Evolutionary conservation across 1,140 invertebrate genomes (phyloP), one percentile per base, ranked within the genome.

Genomic region (Augochlora pura): DNA sequence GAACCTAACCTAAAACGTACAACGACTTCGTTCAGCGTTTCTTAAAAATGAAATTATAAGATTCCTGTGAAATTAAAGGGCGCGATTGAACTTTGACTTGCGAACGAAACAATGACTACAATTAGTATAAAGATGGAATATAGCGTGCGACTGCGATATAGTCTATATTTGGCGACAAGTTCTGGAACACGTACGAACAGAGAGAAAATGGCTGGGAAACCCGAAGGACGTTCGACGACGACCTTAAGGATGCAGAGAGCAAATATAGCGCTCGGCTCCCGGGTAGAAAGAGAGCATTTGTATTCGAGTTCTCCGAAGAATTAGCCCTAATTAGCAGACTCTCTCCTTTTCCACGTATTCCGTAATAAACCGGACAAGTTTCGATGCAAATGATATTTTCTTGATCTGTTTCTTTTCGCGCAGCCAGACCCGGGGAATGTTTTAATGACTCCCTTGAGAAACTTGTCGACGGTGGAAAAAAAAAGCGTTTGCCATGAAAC

Each of bases 331-430:
- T 27, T 64, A 39, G 32, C 25, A 27, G 27, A 27, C 25, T 18
- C 54, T 57, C 54, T 57, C 18, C 54, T 57, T 57, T 57, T 57
- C 54, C 54, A 57, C 54, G 54, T 57, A 57, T n/a, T 57, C 54
- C n/a, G 54, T 57, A 57, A 57, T 57, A 57, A 57, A 57, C 54
- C 9, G n/a, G 54, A 57, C 54, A 57, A 57, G 54, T n/a, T 57
- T 57, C n/a, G n/a, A 57, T 57, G 54, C 54, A 57, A 57, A 57
- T 57, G 54, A 57, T 57, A 57, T 57, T 57, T 57, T 57, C 54
- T 57, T 57, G 54, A 52, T 52, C 49, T 21, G 49, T 21, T 52
- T 52, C 49, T 52, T 52, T 18, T n/a, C 54, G n/a, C 54, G 7
- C 7, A 7, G 54, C 21, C 21, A 21, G 9, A n/a, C n/a, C n/a